Conservation (phyloP, 2,888 invertebrate species). For the Isotomurus palustris region DNA sequence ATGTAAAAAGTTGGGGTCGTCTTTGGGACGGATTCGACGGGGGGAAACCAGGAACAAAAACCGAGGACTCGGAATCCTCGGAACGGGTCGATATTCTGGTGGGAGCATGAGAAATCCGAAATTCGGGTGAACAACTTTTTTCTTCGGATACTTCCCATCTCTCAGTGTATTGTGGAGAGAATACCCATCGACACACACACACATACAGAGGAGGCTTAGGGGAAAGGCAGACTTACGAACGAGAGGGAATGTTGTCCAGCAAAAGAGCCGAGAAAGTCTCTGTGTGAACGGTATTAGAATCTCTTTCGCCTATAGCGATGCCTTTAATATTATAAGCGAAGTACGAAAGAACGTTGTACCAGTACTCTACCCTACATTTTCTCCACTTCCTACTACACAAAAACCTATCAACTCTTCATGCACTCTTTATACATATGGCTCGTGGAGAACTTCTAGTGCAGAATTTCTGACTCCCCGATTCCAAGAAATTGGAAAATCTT, state of each 20-base stretch:
- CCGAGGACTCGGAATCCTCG: slow-evolving; percentile 17
- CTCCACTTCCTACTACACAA: background rate
- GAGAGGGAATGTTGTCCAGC: background rate
- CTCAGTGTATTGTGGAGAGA: background rate
- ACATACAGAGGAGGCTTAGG: too few relatives aligned
- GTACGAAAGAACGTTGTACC: background rate
- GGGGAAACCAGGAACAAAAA: slow-evolving; percentile 8
- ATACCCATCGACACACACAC: background rate
- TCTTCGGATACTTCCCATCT: background rate
- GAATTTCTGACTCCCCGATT: slow-evolving; percentile 2
- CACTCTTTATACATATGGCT: slow-evolving; percentile 8
- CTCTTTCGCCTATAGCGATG: too few relatives aligned
- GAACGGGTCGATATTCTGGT: slow-evolving; percentile 30
- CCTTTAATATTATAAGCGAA: too few relatives aligned
- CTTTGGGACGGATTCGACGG: slow-evolving; percentile 2
- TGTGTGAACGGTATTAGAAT: too few relatives aligned
- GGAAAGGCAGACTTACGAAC: too few relatives aligned
- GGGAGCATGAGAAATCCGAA: slow-evolving; percentile 30
- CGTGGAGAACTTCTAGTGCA: background rate
- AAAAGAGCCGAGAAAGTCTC: background rate
- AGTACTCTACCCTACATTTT: slow-evolving; percentile 14
- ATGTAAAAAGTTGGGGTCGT: slow-evolving; percentile 5
- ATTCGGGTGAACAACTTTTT: slow-evolving; percentile 20
- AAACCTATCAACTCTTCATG: background rate
- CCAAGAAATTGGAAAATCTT: background rate